Evolutionary conservation across 2,113 vertebrate genomes (phyloP).

Genomic region (Boulengeromyrus knoepffleri): DNA sequence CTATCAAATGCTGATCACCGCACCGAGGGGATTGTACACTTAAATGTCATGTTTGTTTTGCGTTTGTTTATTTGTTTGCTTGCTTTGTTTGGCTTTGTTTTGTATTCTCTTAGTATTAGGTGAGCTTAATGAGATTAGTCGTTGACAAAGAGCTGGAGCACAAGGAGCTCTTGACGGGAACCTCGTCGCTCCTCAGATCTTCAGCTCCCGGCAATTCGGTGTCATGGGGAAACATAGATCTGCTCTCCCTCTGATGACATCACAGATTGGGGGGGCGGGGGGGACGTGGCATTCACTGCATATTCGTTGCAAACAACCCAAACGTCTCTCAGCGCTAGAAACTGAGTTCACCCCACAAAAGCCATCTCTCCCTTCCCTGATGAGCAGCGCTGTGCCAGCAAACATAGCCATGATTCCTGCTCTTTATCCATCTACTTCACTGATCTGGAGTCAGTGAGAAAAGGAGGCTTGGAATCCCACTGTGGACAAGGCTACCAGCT

Average conservation of each 20-base stretch:
- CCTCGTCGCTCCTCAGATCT: constrained; percentile 8
- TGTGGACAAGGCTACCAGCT: background rate
- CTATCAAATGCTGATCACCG: background rate
- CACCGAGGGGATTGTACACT: background rate
- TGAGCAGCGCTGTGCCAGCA: background rate
- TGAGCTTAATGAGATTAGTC: constrained; percentile 24
- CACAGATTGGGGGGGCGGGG: background rate
- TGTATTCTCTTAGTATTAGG: constrained; percentile 1
- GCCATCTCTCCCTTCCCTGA: background rate
- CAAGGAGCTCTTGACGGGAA: background rate
- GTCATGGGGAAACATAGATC: background rate
- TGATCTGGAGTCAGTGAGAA: background rate
- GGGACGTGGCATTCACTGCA: background rate
- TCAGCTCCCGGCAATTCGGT: constrained; percentile 9
- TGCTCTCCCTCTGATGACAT: constrained; percentile 16
- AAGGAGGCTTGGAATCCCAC: background rate
- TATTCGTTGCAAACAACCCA: background rate
- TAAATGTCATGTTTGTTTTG: constrained; percentile 15
- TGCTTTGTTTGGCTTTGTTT: background rate
- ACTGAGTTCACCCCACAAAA: background rate
- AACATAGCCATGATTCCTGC: background rate
- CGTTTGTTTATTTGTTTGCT: background rate
- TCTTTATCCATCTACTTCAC: background rate
- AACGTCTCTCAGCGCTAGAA: background rate
- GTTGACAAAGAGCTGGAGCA: constrained; percentile 3